Base-by-base conservation (phyloP, 2,888 invertebrate species). In the Ectropis crepuscularia region DNA sequence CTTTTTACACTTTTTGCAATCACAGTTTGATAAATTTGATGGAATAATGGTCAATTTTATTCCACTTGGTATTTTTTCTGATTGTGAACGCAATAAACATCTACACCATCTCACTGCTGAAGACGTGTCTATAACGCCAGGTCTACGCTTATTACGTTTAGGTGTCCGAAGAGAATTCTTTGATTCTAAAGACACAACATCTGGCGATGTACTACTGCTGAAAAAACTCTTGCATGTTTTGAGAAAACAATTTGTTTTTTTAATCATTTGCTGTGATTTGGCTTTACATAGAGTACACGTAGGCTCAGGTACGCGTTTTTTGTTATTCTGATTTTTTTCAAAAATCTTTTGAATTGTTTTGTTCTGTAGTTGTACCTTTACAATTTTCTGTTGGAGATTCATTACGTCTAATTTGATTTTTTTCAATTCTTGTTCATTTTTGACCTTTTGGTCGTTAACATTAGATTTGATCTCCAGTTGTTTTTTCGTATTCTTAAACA, bases 1-100 rank as follows among this genome's bases (percentile, higher is more conserved):
- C 16, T 46, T 63, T 38, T 67, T 67, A 39, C 51, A 64, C 28
- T 57, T 38, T 50, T 51, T 63, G 16, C 63, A 67, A 47, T 45
- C 43, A 61, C 60, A 62, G 28, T 54, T 16, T 53, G 61, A 39
- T 38, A 55, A 47, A 28, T 55, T 47, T 39, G 46, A 46, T 5
- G 55, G 39, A n/a, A 8, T 47, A n/a, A 47, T 12, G 0, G 38
- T 39, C 28, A 55, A 5, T 47, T 55, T 55, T 2, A 47, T 47
- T 47, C 55, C 47, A 16, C n/a, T 39, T 47, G 10, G 6, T 10
- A 47, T 9, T 28, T 37, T 39, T 55, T 55, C 55, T 6, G 47
- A 55, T 36, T 55, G 55, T 8, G 55, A 12, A n/a, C 47, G 41
- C 6, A 55, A 38, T 46, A 39, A 39, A 38, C 47, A 12, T 28